Evolutionary conservation across 2,113 vertebrate species (phyloP), one percentile per base, ranked within the genome.

Genomic region (Pagrus major): DNA sequence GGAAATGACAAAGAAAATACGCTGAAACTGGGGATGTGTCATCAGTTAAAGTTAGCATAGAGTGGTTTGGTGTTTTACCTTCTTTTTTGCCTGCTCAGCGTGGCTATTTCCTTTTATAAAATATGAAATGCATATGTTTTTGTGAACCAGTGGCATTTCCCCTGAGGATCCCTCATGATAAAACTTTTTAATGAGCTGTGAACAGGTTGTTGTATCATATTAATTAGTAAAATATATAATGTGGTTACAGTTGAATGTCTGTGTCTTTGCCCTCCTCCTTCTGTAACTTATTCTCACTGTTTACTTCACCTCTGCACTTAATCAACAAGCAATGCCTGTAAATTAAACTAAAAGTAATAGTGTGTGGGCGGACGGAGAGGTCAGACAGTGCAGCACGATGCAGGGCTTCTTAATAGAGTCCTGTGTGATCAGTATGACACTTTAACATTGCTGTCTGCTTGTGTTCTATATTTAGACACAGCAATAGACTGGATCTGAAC

Each of bases 401-500:
- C 44, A 72, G 64, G 58, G 41, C 52, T 59, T 76, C 71, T 71
- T 71, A 77, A 75, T 33, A 76, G 70, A 66, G 29, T 71, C 54
- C 65, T 54, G 41, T 80, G 76, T 79, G 84, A 80, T 91, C 74
- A 47, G 61, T 56, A 12, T 73, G 81, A 83, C 80, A 81, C 71
- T 79, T 76, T 52, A 63, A 84, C 76, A 56, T 78, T 65, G 44
- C 67, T 33, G 84, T 88, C 81, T 89, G 76, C 60, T 27, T 44
- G 39, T 46, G 25, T 21, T 20, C 82, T 85, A 82, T 87, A 76
- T 83, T 82, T 84, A 89, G 86, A 84, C 23, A 6, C 35, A 44
- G 68, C 37, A 71, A 72, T 39, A 79, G 66, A 76, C 78, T 71
- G 60, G 52, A 72, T 82, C 65, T 82, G 76, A 83, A 78, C 76